Percentiles rank a stretch among this genome's conserved stretches.
phyloP scores from a whole-genome alignment of 2,113 vertebrate genomes.

The Engraulis encrasicolus region DNA sequence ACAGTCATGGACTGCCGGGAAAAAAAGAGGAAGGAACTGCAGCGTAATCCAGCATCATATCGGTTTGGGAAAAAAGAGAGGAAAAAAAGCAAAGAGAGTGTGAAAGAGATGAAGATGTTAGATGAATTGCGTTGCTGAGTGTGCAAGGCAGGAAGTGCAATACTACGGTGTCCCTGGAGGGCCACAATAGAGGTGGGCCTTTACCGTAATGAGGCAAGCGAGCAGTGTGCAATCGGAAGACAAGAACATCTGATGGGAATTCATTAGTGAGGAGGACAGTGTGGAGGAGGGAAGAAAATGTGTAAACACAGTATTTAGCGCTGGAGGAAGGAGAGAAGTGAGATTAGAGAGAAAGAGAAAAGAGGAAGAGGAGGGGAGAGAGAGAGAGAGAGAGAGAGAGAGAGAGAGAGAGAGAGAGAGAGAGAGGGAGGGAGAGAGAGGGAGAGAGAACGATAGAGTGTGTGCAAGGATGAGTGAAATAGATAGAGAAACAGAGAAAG shows the following conservation, averaged over 20 bases:
- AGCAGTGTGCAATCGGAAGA: neutral
- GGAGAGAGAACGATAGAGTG: no score
- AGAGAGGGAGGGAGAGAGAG: no score
- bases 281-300: neutral
- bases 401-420: neutral
- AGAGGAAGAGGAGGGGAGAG: neutral
- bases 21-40: neutral
- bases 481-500: no score
- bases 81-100: neutral
- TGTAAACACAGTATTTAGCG: conserved; percentile 7
- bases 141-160: neutral
- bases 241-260: conserved; percentile 5
- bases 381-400: neutral
- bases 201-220: neutral
- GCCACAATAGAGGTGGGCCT: neutral
- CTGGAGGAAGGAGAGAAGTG: neutral
- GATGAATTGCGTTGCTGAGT: neutral
- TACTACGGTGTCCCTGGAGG: neutral
- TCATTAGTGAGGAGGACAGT: neutral
- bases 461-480: no score
- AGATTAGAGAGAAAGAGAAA: neutral
- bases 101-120: neutral
- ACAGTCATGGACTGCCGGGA: no score
- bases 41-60: neutral
- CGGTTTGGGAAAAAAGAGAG: no score